Percentiles rank a stretch among this genome's conserved stretches.
Evolutionary conservation across 2,113 vertebrate species (phyloP).

Genomic region (Pluvianellus socialis): DNA sequence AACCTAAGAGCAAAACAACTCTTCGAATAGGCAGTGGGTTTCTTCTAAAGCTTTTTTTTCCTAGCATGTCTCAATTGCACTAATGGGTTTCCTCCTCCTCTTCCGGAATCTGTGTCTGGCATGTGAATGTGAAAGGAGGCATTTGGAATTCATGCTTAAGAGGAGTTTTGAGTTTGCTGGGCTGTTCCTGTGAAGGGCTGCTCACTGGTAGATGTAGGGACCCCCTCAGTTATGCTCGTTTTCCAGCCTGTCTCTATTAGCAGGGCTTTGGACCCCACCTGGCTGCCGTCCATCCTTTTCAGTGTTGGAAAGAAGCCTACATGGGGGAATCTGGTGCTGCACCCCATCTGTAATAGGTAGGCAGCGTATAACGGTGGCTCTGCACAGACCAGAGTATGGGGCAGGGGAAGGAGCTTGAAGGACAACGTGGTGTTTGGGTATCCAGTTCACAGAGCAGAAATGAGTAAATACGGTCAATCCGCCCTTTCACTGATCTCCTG

Average conservation of each 20-base stretch:
- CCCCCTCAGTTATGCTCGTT: too few species aligned
- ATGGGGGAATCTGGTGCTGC: too few species aligned
- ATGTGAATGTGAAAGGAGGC: background rate
- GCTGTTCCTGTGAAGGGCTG: background rate
- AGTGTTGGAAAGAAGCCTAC: too few species aligned
- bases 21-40: too few species aligned
- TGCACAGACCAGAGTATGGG: accelerated
- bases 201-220: background rate
- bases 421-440: too few species aligned
- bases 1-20: background rate
- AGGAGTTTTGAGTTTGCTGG: background rate
- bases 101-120: background rate
- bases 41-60: background rate
- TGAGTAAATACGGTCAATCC: too few species aligned
- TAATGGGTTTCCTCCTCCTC: background rate
- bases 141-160: background rate
- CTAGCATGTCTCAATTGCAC: background rate
- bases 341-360: too few species aligned
- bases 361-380: background rate
- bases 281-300: background rate
- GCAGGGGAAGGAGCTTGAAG: background rate
- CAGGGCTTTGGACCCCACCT: too few species aligned
- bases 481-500: background rate
- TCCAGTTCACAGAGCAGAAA: background rate
- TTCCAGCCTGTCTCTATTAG: too few species aligned